Evolutionary conservation across 2,888 invertebrate genomes (phyloP).

Genomic region (Crioceris asparagi): DNA sequence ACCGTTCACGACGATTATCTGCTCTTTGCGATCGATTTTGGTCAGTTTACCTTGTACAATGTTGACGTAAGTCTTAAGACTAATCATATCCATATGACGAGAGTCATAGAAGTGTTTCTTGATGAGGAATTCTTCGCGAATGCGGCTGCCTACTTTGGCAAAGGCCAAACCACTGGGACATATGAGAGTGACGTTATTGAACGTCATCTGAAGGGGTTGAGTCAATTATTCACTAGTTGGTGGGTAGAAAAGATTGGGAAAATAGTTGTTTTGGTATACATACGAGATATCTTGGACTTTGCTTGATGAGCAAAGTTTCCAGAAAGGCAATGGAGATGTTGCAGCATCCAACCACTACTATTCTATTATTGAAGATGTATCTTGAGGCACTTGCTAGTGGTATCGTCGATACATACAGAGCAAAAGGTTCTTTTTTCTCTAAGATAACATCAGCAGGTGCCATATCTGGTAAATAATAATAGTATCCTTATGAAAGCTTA

Average conservation of each 20-base stretch:
- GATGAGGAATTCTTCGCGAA: conserved; percentile 42
- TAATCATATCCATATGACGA: conserved; percentile 44
- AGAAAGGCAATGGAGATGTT: conserved; percentile 52
- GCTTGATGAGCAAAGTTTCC: conserved; percentile 47
- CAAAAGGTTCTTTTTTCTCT: conserved; percentile 29
- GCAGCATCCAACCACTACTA: conserved; percentile 58
- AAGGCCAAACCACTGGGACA: conserved; percentile 51
- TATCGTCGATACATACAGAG: conserved; percentile 47
- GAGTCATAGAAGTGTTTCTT: conserved; percentile 44
- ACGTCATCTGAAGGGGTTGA: conserved; percentile 42
- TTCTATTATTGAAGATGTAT: conserved; percentile 44
- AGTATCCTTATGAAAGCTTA: no score
- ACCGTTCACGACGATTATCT: conserved; percentile 45
- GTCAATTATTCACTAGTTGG: no score
- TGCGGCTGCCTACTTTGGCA: conserved; percentile 28
- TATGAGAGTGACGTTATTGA: conserved; percentile 59
- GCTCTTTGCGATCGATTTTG: conserved; percentile 34
- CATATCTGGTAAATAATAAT: conserved; percentile 15
- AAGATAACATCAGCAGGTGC: conserved; percentile 13
- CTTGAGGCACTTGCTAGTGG: conserved; percentile 42
- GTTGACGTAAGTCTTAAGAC: conserved; percentile 54
- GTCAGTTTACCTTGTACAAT: conserved; percentile 49
- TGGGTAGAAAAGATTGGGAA: no score
- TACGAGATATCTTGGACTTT: conserved; percentile 22
- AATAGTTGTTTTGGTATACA: conserved; percentile 1